phyloP scores from a whole-genome alignment of 2,888 invertebrate genomes.

The Cephus pygmeus region DNA sequence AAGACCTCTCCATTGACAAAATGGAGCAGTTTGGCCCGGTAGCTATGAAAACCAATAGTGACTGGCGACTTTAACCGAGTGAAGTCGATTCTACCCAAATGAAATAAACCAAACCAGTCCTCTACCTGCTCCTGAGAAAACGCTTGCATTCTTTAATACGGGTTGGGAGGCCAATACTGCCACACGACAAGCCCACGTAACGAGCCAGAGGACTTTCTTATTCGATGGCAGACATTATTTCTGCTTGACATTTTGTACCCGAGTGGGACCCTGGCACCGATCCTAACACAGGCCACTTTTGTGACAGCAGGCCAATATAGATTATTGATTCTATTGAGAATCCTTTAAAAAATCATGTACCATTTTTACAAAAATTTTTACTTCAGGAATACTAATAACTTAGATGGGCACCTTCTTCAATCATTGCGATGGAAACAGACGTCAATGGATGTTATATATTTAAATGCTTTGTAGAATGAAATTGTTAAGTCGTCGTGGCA shows the following conservation, averaged over 20 bases:
- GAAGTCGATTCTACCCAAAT: not conserved
- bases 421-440: not conserved
- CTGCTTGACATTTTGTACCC: slow-evolving; percentile 8
- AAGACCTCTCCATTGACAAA: not conserved
- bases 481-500: not conserved
- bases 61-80: not conserved
- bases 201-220: slow-evolving; percentile 15
- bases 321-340: not conserved
- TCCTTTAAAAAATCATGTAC: not conserved
- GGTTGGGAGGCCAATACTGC: slow-evolving; percentile 5
- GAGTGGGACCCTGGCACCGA: not conserved
- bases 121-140: slow-evolving; percentile 23
- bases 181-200: slow-evolving; percentile 11
- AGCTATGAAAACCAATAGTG: not conserved
- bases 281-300: not conserved
- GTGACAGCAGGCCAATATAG: not conserved
- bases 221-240: slow-evolving; percentile 12
- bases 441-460: not conserved
- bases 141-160: slow-evolving; percentile 29
- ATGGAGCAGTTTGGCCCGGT: not conserved
- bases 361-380: not conserved
- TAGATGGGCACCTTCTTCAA: not conserved
- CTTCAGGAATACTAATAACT: not conserved
- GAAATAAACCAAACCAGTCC: not conserved
- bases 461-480: not conserved